Conservation (phyloP, 2,888 invertebrate genomes). For the Melanchra persicariae region DNA sequence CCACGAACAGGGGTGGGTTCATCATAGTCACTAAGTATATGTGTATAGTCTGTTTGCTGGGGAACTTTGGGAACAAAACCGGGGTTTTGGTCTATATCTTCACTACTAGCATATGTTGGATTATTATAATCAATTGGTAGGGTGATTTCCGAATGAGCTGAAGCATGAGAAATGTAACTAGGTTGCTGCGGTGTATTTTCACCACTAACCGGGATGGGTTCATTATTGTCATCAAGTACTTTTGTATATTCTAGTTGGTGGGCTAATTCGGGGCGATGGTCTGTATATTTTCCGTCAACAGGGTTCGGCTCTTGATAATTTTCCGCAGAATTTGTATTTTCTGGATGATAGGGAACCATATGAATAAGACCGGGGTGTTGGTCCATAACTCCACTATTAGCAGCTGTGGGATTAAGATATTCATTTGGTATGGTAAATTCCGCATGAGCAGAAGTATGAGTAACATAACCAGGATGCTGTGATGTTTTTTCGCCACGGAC, state of each 20-base stretch:
- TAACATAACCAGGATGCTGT: neutral
- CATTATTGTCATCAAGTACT: neutral
- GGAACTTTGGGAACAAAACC: too few species aligned
- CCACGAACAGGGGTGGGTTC: neutral
- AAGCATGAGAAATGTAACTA: neutral
- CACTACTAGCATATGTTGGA: neutral
- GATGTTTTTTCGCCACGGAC: too few species aligned
- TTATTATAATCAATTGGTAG: neutral
- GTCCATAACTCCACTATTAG: neutral
- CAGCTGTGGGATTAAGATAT: neutral
- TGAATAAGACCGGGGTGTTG: neutral
- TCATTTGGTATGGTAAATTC: too few species aligned
- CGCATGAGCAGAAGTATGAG: neutral
- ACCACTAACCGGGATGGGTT: neutral
- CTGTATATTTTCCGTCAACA: neutral
- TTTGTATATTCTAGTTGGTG: neutral
- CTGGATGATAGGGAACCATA: neutral
- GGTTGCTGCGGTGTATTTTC: neutral
- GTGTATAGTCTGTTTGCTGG: too few species aligned
- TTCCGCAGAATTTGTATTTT: neutral
- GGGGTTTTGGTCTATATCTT: too few species aligned
- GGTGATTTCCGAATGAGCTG: neutral
- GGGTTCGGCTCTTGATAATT: neutral
- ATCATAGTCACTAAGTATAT: neutral
- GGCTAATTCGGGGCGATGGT: too few species aligned